Percentiles rank a stretch among this genome's conserved stretches.
phyloP scores from a whole-genome alignment of 1,140 invertebrate species.

The Leptoteleia sp. region DNA sequence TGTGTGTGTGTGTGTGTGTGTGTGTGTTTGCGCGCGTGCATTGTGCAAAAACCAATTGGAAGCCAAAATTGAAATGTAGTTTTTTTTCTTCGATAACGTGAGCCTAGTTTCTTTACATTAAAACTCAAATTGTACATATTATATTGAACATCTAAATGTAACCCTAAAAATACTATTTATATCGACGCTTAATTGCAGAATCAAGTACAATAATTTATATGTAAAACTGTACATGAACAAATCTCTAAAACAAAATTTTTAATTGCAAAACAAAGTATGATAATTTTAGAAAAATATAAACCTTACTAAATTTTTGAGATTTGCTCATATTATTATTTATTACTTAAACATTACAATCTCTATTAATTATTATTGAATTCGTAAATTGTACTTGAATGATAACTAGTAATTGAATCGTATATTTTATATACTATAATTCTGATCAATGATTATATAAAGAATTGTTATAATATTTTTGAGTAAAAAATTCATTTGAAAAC shows the following conservation, averaged over 20 bases:
- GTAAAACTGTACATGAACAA: slow-evolving; percentile 9
- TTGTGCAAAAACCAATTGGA: too few species aligned
- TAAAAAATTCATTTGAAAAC: not conserved
- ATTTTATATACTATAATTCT: not conserved
- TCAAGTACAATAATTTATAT: slow-evolving; percentile 23
- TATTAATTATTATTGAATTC: slow-evolving; percentile 3
- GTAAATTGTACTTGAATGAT: slow-evolving; percentile 10
- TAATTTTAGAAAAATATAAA: too few species aligned
- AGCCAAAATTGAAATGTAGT: too few species aligned
- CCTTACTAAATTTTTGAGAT: slow-evolving; percentile 12
- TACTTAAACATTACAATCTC: not conserved
- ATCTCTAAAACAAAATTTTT: too few species aligned
- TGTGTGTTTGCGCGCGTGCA: too few species aligned
- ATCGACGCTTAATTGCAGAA: slow-evolving; percentile 10
- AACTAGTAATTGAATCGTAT: not conserved
- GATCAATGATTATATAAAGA: too few species aligned
- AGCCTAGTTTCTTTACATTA: not conserved
- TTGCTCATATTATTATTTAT: slow-evolving; percentile 12
- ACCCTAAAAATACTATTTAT: slow-evolving; percentile 26
- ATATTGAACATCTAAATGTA: slow-evolving; percentile 1
- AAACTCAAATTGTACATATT: slow-evolving; percentile 20
- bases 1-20: too few species aligned
- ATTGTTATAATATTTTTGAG: too few species aligned
- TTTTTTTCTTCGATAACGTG: not conserved
- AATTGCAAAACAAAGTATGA: too few species aligned